Conservation (phyloP, 2,113 vertebrate species). For the Colius striatus region DNA sequence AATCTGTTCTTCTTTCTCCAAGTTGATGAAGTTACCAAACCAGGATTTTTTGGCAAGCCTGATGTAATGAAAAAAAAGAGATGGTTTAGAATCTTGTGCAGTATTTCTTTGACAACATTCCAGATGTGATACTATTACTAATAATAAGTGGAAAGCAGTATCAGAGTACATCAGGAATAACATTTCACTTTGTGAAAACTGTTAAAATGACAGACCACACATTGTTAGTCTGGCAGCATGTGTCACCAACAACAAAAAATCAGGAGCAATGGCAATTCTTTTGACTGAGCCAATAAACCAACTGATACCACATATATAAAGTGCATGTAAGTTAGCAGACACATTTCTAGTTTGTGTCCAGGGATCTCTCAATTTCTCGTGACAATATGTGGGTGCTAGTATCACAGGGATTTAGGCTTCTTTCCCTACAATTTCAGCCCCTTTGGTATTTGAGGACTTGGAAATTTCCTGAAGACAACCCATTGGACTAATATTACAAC, state of each 20-base stretch:
- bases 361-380: neutral
- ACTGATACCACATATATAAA: neutral
- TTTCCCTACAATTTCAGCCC: neutral
- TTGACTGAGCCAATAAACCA: neutral
- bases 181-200: neutral
- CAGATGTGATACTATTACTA: neutral
- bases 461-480: neutral
- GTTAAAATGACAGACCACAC: neutral
- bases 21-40: slow-evolving; percentile 99
- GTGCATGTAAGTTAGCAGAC: neutral
- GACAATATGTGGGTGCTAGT: neutral
- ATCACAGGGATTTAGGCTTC: neutral
- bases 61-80: slow-evolving; percentile 7
- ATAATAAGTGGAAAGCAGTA: neutral
- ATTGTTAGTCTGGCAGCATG: neutral
- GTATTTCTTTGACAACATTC: neutral
- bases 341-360: neutral
- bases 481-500: neutral
- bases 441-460: neutral
- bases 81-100: neutral
- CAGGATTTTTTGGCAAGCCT: slow-evolving; percentile 99
- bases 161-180: neutral
- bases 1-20: slow-evolving; percentile 99
- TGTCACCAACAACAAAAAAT: neutral
- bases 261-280: neutral